Evolutionary conservation across 1,140 invertebrate species (phyloP).

Genomic region (Cataglyphis hispanica): DNA sequence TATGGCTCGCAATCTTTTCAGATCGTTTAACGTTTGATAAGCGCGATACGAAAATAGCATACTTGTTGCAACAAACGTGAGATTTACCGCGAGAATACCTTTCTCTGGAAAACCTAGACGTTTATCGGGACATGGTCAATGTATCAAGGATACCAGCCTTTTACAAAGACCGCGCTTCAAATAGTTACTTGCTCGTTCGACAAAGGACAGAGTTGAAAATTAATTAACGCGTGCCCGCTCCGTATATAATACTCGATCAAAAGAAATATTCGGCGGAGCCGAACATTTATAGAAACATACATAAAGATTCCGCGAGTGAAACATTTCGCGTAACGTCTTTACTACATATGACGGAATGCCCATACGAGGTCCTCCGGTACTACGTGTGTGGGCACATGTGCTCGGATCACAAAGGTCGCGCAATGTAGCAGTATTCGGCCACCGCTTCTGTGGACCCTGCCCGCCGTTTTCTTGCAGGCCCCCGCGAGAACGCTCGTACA

Average conservation of each 20-base stretch:
- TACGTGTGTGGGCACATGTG: slow-evolving; percentile 79
- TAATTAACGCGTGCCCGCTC: background rate
- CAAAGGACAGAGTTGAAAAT: slow-evolving; percentile 37
- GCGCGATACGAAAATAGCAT: slow-evolving; percentile 37
- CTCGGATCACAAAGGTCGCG: slow-evolving; percentile 81
- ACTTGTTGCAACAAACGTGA: slow-evolving; percentile 40
- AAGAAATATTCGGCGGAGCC: background rate
- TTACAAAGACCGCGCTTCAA: slow-evolving; percentile 44
- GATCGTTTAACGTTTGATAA: slow-evolving; percentile 27
- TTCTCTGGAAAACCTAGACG: slow-evolving; percentile 55
- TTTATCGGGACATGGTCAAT: slow-evolving; percentile 51
- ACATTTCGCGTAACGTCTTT: slow-evolving; percentile 48
- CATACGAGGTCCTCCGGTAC: slow-evolving; percentile 1
- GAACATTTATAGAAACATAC: background rate
- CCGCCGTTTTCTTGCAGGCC: slow-evolving; percentile 43
- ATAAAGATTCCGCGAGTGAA: background rate
- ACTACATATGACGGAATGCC: slow-evolving; percentile 16
- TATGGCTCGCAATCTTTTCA: slow-evolving; percentile 7
- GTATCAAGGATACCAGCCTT: slow-evolving; percentile 62
- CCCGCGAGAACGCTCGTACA: slow-evolving; percentile 54
- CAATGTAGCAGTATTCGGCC: slow-evolving; percentile 80
- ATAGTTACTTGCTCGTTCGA: background rate
- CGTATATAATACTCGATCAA: too few relatives aligned
- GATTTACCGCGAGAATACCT: slow-evolving; percentile 55
- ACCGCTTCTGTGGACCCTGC: slow-evolving; percentile 71